Conservation (phyloP, 2,888 invertebrate species). For the Timandra comae region DNA sequence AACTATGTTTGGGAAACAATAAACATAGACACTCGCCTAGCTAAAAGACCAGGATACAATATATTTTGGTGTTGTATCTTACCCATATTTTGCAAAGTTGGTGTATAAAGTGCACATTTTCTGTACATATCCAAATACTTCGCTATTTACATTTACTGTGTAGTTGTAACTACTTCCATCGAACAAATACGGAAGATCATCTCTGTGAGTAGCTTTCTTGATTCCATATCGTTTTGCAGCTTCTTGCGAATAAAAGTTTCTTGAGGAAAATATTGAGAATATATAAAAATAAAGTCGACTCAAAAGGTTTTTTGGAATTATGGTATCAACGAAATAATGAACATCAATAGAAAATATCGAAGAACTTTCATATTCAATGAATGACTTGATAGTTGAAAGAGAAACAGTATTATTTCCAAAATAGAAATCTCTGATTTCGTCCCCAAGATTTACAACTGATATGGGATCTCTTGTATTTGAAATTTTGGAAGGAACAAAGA, state of each 20-base stretch:
- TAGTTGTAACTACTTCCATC: conserved; percentile 5
- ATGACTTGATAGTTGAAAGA: conserved; percentile 2
- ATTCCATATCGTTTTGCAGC: conserved; percentile 9
- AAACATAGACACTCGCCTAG: too few relatives aligned
- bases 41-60: too few relatives aligned
- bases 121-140: conserved; percentile 9
- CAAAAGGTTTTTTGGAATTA: conserved; percentile 1
- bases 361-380: conserved; percentile 4
- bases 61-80: too few relatives aligned
- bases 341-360: conserved; percentile 6
- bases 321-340: conserved; percentile 6
- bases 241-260: conserved; percentile 8
- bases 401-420: conserved; percentile 7
- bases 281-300: conserved; percentile 9
- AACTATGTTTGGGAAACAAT: too few relatives aligned
- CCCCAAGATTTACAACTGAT: conserved; percentile 4
- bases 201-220: conserved; percentile 8
- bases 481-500: conserved; percentile 7
- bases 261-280: conserved; percentile 8
- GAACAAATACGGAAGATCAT: conserved; percentile 12
- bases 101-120: conserved; percentile 15
- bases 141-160: conserved; percentile 3
- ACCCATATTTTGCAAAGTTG: conserved; percentile 35
- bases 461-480: conserved; percentile 2
- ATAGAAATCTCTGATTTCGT: conserved; percentile 6